Conservation (phyloP, 2,888 invertebrate genomes). For the Melinaea marsaeus region DNA sequence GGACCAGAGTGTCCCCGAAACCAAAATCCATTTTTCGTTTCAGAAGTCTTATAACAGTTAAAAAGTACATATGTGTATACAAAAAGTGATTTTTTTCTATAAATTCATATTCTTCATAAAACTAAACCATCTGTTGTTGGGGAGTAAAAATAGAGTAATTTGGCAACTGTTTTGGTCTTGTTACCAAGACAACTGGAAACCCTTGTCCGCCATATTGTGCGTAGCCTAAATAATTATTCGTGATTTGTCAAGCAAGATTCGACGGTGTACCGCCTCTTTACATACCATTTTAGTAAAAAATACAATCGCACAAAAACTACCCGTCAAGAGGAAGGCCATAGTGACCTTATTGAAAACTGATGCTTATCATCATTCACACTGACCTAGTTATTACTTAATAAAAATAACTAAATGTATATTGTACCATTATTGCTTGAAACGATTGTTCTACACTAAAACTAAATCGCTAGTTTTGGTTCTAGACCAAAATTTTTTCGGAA, state of each 20-base stretch:
- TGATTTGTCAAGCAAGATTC: not conserved
- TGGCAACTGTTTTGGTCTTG: constrained; percentile 64
- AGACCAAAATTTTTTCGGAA: no score
- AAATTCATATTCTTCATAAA: constrained; percentile 60
- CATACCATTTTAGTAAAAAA: not conserved
- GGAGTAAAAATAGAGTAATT: constrained; percentile 51
- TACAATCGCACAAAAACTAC: not conserved
- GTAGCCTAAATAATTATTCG: constrained; percentile 15
- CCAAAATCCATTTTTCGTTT: constrained; percentile 65
- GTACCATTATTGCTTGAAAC: no score
- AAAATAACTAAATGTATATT: no score
- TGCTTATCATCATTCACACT: constrained; percentile 24
- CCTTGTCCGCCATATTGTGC: constrained; percentile 20
- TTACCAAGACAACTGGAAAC: constrained; percentile 61
- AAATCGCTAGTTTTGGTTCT: no score
- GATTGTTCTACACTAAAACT: no score
- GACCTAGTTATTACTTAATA: constrained; percentile 16
- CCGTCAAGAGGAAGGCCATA: constrained; percentile 28
- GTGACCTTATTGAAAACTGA: constrained; percentile 25
- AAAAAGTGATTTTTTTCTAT: constrained; percentile 43
- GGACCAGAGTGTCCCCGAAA: constrained; percentile 63
- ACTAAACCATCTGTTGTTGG: constrained; percentile 53
- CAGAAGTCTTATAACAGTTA: constrained; percentile 43
- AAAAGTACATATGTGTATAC: constrained; percentile 47
- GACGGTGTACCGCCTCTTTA: constrained; percentile 6